Evolutionary conservation across 2,113 vertebrate species (phyloP).

Genomic region (Macquaria ambigua): DNA sequence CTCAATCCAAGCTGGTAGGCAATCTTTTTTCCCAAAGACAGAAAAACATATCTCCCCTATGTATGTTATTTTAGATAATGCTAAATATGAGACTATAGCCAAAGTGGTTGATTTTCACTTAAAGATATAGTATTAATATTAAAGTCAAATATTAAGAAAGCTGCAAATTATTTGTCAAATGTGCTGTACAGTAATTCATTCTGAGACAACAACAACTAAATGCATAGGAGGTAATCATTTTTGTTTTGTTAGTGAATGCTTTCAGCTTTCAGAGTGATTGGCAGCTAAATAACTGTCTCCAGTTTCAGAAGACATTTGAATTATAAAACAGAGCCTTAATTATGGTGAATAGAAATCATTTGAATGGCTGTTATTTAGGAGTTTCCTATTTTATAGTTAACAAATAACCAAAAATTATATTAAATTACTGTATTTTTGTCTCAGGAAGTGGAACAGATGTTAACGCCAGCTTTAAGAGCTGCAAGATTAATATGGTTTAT

Average conservation of each 20-base stretch:
- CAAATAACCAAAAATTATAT: conserved; percentile 34
- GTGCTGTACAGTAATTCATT: conserved; percentile 13
- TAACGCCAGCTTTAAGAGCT: conserved; percentile 35
- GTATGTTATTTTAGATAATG: neutral
- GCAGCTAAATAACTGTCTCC: conserved; percentile 44
- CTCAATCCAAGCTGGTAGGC: conserved; percentile 58
- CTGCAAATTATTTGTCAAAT: conserved; percentile 32
- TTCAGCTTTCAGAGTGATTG: conserved; percentile 32
- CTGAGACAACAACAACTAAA: conserved; percentile 29
- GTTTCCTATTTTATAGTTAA: conserved; percentile 12
- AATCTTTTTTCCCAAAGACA: conserved; percentile 61
- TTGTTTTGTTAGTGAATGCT: conserved; percentile 21
- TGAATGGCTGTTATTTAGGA: conserved; percentile 26
- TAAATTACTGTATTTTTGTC: conserved; percentile 33
- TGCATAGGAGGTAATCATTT: conserved; percentile 36
- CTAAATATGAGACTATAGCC: conserved; percentile 2
- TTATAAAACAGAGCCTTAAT: conserved; percentile 49
- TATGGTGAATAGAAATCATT: conserved; percentile 43
- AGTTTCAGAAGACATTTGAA: conserved; percentile 40
- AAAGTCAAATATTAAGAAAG: conserved; percentile 23
- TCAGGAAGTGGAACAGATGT: conserved; percentile 45
- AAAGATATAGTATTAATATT: conserved; percentile 10
- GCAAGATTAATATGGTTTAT: conserved; percentile 40
- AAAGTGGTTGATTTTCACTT: conserved; percentile 16
- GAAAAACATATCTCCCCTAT: conserved; percentile 41